Percentiles rank a stretch among this genome's conserved stretches.
Conservation (phyloP, 35 echinoderm and acorn worm genomes). For the Eucidaris tribuloides region DNA sequence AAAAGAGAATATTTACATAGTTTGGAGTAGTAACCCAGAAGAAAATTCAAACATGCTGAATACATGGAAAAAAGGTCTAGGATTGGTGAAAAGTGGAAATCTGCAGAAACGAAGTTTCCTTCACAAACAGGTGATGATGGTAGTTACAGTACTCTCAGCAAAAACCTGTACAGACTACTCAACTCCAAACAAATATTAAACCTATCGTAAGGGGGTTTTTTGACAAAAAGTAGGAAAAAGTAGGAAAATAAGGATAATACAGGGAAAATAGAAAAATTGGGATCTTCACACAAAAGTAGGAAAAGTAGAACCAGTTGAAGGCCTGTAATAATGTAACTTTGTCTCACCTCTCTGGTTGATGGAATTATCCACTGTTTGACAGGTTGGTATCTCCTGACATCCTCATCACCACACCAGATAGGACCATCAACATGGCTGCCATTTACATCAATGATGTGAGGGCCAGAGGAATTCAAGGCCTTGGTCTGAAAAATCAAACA, state of each 20-base stretch:
- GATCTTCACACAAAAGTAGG: neutral
- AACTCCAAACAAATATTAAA: neutral
- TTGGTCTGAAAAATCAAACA: neutral
- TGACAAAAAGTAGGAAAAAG: neutral
- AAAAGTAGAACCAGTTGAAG: neutral
- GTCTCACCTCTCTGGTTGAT: neutral
- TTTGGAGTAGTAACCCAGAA: too few species aligned
- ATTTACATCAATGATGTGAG: neutral
- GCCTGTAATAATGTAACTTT: neutral
- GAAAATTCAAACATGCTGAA: too few species aligned
- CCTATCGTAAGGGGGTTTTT: neutral
- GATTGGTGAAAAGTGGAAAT: too few species aligned
- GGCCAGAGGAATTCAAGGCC: neutral
- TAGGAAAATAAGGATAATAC: neutral
- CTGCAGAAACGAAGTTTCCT: too few species aligned
- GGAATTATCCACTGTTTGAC: neutral
- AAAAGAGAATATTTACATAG: too few species aligned
- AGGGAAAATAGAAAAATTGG: neutral
- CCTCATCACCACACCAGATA: conserved; percentile 5
- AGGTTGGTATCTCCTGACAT: neutral
- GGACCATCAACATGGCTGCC: neutral
- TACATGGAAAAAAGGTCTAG: too few species aligned
- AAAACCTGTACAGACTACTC: neutral
- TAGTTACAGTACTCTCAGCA: too few species aligned
- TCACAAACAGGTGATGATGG: too few species aligned